Base-by-base conservation (phyloP, 2,797 vertebrate genomes). In the Macrochelys suwanniensis region DNA sequence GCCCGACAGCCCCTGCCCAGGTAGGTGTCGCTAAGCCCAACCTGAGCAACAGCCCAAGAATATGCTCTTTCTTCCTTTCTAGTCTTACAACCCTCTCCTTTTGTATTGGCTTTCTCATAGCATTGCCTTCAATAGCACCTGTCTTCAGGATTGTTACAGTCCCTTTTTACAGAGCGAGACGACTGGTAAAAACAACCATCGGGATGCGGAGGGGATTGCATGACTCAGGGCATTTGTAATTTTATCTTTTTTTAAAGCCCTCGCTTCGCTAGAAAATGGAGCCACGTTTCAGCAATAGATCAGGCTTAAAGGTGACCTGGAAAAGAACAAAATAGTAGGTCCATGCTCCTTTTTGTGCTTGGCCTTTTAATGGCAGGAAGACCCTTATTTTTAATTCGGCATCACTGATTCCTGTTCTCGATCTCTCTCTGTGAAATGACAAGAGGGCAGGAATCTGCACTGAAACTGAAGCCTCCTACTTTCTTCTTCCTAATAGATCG, bases 1-100 rank as follows among this genome's bases (percentile, higher is more conserved):
- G 99, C 99, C 99, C 1, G 99, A 99, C 95, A 99, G 98, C 96
- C 99, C 99, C 82, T 99, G 99, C 96, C 99, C 99, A 98, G 99
- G 99, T 99, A 98, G 91, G 97, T 90, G 37, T 33, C 82, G 50
- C 47, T 4, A 10, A 21, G 28, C 61, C 37, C 3, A 7, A 17
- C 45, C 45, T 15, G 23, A 1, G 4, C 49, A 7, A 42, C 37
- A 25, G 25, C 26, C 12, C 26, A 47, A 76, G 42, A 76, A 13
- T 16, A 84, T n/a, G 59, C 10, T 7, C 37, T 82, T 54, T 9
- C 13, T 59, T 50, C 26, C 6, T 68, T 80, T 51, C 49, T 74
- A 7, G 33, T 0, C 0, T 37, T 84, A 26, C 78, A 76, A 19
- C 80, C 47, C 5, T 28, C 5, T 45, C 31, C 16, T 1, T 0